Percentiles rank a stretch among this genome's conserved stretches.
Evolutionary conservation across 37 sponge, comb jelly and placozoan species (phyloP).

Genomic region (Hexactinellida sp.): DNA sequence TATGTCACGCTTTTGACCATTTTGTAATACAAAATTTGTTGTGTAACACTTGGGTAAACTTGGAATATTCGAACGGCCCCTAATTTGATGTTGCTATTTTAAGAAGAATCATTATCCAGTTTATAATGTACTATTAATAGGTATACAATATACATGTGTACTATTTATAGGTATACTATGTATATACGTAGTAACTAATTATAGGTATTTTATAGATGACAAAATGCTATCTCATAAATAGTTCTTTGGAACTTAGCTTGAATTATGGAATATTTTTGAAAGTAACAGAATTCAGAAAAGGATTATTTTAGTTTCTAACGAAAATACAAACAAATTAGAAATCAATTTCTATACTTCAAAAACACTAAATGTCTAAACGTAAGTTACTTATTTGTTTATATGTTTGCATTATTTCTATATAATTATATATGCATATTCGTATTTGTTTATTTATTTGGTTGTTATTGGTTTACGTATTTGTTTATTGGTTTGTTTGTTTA

Average conservation of each 20-base stretch:
- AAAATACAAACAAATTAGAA: background rate
- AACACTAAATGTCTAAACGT: constrained; percentile 2
- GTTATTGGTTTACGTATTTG: too few species aligned
- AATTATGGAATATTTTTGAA: constrained; percentile 1
- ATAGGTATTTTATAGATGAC: too few species aligned
- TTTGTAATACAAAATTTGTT: too few species aligned
- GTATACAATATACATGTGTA: too few species aligned
- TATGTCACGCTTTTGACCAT: too few species aligned
- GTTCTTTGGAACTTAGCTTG: background rate
- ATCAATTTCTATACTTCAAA: background rate
- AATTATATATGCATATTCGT: background rate
- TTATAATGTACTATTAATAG: too few species aligned
- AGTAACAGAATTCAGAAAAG: background rate
- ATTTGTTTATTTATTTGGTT: background rate
- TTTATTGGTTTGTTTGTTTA: background rate
- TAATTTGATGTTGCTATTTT: too few species aligned
- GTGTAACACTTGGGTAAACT: too few species aligned
- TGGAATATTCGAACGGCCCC: too few species aligned
- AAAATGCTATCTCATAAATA: background rate
- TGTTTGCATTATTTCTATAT: background rate
- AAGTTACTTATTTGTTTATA: background rate
- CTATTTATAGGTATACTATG: too few species aligned
- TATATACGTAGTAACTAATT: too few species aligned
- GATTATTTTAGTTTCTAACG: background rate
- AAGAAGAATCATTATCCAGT: too few species aligned